Conservation (phyloP, 2,888 invertebrate genomes). For the Chrysomela aeneicollis region DNA sequence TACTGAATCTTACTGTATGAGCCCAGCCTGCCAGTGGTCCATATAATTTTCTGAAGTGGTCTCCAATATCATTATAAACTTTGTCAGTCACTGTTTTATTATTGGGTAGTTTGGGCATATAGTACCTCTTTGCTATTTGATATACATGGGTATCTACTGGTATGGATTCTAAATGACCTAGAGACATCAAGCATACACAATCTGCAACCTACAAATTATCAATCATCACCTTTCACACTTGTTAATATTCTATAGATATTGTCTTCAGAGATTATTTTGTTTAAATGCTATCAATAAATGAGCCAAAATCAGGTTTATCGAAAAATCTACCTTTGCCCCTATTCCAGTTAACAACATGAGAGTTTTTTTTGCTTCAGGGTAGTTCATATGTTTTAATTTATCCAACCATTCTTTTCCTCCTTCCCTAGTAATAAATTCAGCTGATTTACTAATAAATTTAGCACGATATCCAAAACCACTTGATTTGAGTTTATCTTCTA, state of each 20-base stretch:
- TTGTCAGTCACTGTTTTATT: conserved; percentile 83
- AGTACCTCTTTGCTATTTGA: conserved; percentile 84
- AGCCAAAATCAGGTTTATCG: no score
- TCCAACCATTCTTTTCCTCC: conserved; percentile 80
- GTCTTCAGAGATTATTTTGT: no score
- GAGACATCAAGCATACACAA: conserved; percentile 96
- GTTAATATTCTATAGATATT: no score
- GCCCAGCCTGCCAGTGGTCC: conserved; percentile 94
- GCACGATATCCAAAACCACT: conserved; percentile 90
- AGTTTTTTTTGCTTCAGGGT: conserved; percentile 75
- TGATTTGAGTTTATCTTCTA: conserved; percentile 76
- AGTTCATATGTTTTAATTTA: conserved; percentile 71
- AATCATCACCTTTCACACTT: conserved; percentile 20
- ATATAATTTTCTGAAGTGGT: conserved; percentile 80
- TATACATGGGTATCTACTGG: conserved; percentile 97
- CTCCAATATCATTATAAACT: conserved; percentile 86
- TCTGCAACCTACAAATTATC: conserved; percentile 81
- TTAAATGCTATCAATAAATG: no score
- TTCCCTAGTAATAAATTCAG: conserved; percentile 68
- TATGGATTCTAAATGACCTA: conserved; percentile 86
- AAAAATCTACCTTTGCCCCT: conserved; percentile 87
- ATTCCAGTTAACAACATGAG: conserved; percentile 86
- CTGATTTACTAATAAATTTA: conserved; percentile 81
- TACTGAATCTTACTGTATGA: conserved; percentile 89
- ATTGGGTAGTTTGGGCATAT: conserved; percentile 77